Evolutionary conservation across 2,888 invertebrate genomes (phyloP), one percentile per base, ranked within the genome.

Genomic region (Zele albiditarsus): DNA sequence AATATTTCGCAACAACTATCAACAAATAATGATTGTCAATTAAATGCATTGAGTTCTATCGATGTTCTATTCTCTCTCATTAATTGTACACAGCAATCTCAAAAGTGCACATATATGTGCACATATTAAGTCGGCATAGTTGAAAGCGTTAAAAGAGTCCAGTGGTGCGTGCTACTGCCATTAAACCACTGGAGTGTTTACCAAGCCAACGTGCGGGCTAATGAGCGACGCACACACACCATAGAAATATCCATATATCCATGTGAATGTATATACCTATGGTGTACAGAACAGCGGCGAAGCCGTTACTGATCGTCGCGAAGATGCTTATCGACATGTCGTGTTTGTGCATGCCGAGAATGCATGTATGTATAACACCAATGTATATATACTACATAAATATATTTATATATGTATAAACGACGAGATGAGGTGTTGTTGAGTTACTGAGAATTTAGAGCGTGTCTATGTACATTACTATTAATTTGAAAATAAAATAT

Each of bases 121-220:
- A 38, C 38, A 38, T 12, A 38, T 38, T 12, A 38, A 28, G 38
- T 63, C 63, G 74, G 74, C 75, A 77, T 68, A 71, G 67, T 60
- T 67, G 46, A 73, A 73, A 67, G 66, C 67, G 58, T 73, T 67
- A 42, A 63, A 63, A 58, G 58, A 67, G 58, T 71, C 53, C 77
- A 77, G 71, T 70, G 75, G 78, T 79, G 79, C 79, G 77, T 78
- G 77, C 75, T 63, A 42, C 28, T 73, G 71, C 75, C 49, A 76
- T 78, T 76, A 79, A 77, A 77, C 68, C 75, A 78, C 72, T 73
- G 76, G 58, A 78, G 78, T 81, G 79, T 82, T 82, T 80, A 80
- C 81, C 77, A 68, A 82, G 78, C 77, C 79, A 38, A 53, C 53
- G 20, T 20, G 76, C 73, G 76, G 79, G 75, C 82, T 82, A 80